These are phyloP conservation scores for Rhagophthalmus giganteus DNA, from an alignment of 2,888 invertebrate species.

Conservation along the genomic window DNA sequence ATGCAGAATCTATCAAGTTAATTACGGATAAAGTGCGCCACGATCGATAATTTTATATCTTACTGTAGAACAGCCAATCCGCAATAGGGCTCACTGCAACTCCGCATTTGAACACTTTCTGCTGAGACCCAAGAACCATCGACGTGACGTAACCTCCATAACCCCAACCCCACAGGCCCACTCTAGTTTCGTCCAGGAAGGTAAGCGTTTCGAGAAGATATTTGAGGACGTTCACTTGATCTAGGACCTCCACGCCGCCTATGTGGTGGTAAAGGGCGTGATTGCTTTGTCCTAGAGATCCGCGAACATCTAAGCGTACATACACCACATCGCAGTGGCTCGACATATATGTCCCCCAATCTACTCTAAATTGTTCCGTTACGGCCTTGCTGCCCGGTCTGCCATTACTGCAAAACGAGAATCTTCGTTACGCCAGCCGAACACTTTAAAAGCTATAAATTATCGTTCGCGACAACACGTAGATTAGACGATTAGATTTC, in stretches of 20 bases:
- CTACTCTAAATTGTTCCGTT: constrained; percentile 81
- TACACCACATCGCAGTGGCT: constrained; percentile 89
- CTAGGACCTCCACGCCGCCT: constrained; percentile 74
- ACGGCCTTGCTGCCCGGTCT: constrained; percentile 91
- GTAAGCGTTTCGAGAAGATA: constrained; percentile 79
- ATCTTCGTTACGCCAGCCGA: no score
- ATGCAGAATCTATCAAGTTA: constrained; percentile 78
- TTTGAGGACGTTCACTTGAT: constrained; percentile 81
- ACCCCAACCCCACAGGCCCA: constrained; percentile 96
- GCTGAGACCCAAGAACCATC: constrained; percentile 84
- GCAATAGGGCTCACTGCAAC: constrained; percentile 93
- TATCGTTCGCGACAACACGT: no score
- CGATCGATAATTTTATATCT: no score
- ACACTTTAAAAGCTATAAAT: neutral
- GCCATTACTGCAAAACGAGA: constrained; percentile 84
- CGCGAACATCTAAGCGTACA: constrained; percentile 88
- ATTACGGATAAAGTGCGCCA: no score
- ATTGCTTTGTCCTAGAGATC: constrained; percentile 77
- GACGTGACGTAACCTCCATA: constrained; percentile 95
- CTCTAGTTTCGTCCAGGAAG: constrained; percentile 83
- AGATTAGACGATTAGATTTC: no score
- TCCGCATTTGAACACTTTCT: constrained; percentile 87
- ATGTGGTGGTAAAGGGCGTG: constrained; percentile 79
- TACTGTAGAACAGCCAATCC: constrained; percentile 95
- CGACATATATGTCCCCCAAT: constrained; percentile 93